A percentile compares a stretch with the other conserved stretches of the same genome.
Evolutionary conservation across 1,140 invertebrate genomes (phyloP).

Genomic region (Scaptodrosophila lebanonensis): DNA sequence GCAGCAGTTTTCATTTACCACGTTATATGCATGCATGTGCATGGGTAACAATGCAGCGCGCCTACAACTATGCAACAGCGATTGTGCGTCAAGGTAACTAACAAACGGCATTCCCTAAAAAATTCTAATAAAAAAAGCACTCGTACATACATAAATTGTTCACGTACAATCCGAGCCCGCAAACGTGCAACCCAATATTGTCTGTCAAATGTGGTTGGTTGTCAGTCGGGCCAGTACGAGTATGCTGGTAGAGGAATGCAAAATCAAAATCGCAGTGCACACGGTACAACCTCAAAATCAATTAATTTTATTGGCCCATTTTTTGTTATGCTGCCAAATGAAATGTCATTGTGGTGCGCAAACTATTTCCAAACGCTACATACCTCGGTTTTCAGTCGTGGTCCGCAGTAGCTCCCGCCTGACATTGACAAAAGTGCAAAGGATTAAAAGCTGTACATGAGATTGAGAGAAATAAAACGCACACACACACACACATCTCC

Average conservation of each 20-base stretch:
- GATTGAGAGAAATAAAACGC: slow-evolving; percentile 27
- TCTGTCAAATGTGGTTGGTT: slow-evolving; percentile 58
- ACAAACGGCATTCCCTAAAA: too few relatives aligned
- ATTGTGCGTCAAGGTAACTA: too few relatives aligned
- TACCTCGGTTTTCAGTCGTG: slow-evolving; percentile 22
- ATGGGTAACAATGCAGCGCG: too few relatives aligned
- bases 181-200: slow-evolving; percentile 11
- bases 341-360: slow-evolving; percentile 59
- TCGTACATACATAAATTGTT: too few relatives aligned
- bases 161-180: too few relatives aligned
- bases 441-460: slow-evolving; percentile 63
- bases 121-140: too few relatives aligned
- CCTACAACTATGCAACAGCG: too few relatives aligned
- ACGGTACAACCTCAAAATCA: slow-evolving; percentile 58
- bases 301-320: slow-evolving; percentile 65
- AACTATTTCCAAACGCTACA: slow-evolving; percentile 45
- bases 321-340: slow-evolving; percentile 37
- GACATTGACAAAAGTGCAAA: slow-evolving; percentile 72
- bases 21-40: too few relatives aligned
- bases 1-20: too few relatives aligned
- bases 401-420: slow-evolving; percentile 40
- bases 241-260: too few relatives aligned
- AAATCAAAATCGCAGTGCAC: slow-evolving; percentile 43
- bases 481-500: slow-evolving; percentile 17
- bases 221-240: slow-evolving; percentile 18